Conservation (phyloP, 1,140 invertebrate genomes). For the Drosophila ambigua region DNA sequence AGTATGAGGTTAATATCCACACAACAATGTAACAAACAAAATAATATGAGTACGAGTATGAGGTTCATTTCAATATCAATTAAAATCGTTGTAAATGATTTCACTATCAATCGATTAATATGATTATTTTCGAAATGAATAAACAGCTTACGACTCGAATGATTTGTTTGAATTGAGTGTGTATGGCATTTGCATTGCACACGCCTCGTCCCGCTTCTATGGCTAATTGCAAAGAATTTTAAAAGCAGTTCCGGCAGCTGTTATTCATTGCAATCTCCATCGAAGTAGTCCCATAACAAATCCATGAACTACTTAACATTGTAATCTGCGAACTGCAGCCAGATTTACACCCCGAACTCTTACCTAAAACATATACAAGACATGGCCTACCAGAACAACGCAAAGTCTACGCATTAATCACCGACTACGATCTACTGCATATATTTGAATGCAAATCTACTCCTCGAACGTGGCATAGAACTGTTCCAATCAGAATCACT, state of each 20-base stretch:
- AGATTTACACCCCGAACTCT: no score
- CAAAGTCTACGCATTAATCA: no score
- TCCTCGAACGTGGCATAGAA: no score
- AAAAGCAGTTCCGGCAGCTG: conserved; percentile 33
- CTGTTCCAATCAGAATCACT: no score
- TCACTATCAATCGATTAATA: conserved; percentile 13
- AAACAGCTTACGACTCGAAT: conserved; percentile 21
- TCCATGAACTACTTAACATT: no score
- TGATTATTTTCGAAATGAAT: conserved; percentile 19
- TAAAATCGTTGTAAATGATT: conserved; percentile 19
- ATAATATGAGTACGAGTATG: conserved; percentile 12
- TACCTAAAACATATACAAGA: no score
- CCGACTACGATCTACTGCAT: no score
- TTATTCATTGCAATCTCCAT: background rate
- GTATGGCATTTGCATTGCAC: conserved; percentile 11
- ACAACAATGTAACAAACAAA: conserved; percentile 8
- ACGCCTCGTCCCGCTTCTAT: background rate
- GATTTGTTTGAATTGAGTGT: conserved; percentile 20
- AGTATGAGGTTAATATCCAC: background rate
- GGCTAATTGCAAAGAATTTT: conserved; percentile 22
- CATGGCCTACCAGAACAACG: no score
- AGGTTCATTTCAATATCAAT: conserved; percentile 36
- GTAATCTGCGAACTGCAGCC: no score
- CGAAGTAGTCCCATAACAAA: no score
- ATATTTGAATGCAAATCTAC: no score